Conservation (phyloP, 1,140 invertebrate species). For the Calephelis virginiensis region DNA sequence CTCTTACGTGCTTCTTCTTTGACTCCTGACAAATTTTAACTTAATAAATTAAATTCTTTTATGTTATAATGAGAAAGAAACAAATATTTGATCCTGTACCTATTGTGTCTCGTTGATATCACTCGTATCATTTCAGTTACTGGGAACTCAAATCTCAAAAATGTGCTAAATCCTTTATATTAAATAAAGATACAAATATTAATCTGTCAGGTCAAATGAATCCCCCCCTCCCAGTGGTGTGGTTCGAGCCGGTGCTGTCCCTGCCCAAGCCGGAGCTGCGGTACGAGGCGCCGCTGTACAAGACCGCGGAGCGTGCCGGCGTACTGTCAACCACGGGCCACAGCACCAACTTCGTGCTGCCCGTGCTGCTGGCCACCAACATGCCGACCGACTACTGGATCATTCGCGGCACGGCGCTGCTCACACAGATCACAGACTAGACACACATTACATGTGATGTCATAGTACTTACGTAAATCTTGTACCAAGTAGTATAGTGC, state of each 20-base stretch:
- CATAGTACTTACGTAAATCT: no score
- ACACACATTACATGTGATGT: neutral
- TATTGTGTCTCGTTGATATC: no score
- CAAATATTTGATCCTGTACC: no score
- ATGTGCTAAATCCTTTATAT: no score
- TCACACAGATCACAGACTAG: constrained; percentile 84
- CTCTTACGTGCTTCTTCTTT: no score
- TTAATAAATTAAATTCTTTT: no score
- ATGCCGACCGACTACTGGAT: constrained; percentile 88
- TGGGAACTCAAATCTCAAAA: no score
- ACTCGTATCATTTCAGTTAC: no score
- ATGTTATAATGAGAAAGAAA: no score
- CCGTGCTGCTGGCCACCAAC: constrained; percentile 85
- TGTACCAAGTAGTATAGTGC: no score
- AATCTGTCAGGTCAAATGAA: constrained; percentile 79
- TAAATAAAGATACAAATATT: neutral
- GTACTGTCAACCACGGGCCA: constrained; percentile 92
- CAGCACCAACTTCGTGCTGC: constrained; percentile 92
- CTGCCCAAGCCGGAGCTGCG: constrained; percentile 81
- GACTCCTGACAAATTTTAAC: no score
- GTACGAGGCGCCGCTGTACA: constrained; percentile 90
- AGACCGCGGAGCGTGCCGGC: constrained; percentile 90
- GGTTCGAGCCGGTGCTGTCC: constrained; percentile 84
- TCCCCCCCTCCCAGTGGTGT: constrained; percentile 86
- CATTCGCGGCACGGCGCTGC: constrained; percentile 89